Conservation (phyloP, 2,797 vertebrate species). For the Sebastolobus alascanus region DNA sequence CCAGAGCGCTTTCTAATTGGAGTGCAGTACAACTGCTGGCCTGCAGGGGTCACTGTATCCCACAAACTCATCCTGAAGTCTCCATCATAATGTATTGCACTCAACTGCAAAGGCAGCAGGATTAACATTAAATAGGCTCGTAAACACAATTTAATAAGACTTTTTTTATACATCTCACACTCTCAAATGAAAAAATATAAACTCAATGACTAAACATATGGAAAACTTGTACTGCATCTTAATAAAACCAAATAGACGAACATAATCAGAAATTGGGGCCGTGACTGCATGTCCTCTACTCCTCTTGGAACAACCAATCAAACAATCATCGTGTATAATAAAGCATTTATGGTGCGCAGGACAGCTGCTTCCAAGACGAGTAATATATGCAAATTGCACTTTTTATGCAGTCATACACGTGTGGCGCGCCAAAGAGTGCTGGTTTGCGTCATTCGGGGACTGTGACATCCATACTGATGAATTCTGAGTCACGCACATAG, state of each 20-base stretch:
- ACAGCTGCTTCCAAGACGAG: constrained; percentile 45
- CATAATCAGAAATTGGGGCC: constrained; percentile 18
- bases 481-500: constrained; percentile 33
- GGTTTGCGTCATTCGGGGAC: constrained; percentile 51
- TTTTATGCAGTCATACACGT: constrained; percentile 55
- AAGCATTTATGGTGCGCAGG: constrained; percentile 20
- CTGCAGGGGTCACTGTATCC: constrained; percentile 72
- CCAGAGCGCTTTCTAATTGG: background rate
- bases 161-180: constrained; percentile 29
- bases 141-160: constrained; percentile 38
- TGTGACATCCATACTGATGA: constrained; percentile 59
- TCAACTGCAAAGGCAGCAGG: constrained; percentile 21
- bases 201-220: constrained; percentile 18
- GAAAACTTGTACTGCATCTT: constrained; percentile 19
- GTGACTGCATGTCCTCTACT: constrained; percentile 19
- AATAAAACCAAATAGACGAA: constrained; percentile 29
- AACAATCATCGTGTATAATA: constrained; percentile 35
- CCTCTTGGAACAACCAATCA: constrained; percentile 37
- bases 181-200: constrained; percentile 30
- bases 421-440: background rate
- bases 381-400: constrained; percentile 66
- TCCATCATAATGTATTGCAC: constrained; percentile 2
- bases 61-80: constrained; percentile 16
- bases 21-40: constrained; percentile 7
- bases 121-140: constrained; percentile 23